phyloP scores from a whole-genome alignment of 2,888 invertebrate species.

The Mimas tiliae region DNA sequence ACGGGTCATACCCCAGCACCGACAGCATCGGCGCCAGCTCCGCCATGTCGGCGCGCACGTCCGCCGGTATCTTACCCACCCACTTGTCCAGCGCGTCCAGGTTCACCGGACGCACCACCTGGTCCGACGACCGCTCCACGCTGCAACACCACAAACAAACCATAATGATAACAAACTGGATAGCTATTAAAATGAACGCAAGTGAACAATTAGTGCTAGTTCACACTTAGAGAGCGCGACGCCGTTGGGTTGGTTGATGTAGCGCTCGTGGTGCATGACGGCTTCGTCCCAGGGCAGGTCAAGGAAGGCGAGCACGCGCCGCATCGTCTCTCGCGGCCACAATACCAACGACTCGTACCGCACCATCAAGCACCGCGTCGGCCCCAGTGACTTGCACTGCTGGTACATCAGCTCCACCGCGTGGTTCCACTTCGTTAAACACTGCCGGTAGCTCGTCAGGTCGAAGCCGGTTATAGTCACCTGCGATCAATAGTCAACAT shows the following conservation, averaged over 20 bases:
- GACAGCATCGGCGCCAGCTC: constrained; percentile 97
- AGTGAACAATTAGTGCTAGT: neutral
- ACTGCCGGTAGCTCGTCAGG: constrained; percentile 96
- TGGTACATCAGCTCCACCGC: constrained; percentile 97
- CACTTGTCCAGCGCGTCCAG: constrained; percentile 97
- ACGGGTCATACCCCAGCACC: constrained; percentile 96
- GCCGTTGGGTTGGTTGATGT: constrained; percentile 97
- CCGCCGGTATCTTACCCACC: constrained; percentile 95
- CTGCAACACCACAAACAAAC: constrained; percentile 77
- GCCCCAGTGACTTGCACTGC: constrained; percentile 94
- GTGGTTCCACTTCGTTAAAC: constrained; percentile 98
- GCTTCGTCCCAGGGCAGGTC: constrained; percentile 97
- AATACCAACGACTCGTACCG: constrained; percentile 99
- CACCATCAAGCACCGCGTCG: constrained; percentile 92
- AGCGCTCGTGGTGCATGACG: constrained; percentile 98
- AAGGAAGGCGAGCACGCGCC: constrained; percentile 93
- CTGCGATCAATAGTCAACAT: constrained; percentile 45
- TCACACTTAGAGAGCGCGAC: constrained; percentile 97
- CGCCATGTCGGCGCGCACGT: constrained; percentile 96
- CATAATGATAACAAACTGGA: constrained; percentile 7
- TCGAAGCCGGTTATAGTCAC: constrained; percentile 95
- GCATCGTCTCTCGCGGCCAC: constrained; percentile 95
- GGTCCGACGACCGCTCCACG: constrained; percentile 98
- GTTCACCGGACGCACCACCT: constrained; percentile 99
- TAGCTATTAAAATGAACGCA: neutral